Percentiles rank a stretch among this genome's conserved stretches.
Evolutionary conservation across 2,797 vertebrate species (phyloP).

Genomic region (Leptatherina wallacei): DNA sequence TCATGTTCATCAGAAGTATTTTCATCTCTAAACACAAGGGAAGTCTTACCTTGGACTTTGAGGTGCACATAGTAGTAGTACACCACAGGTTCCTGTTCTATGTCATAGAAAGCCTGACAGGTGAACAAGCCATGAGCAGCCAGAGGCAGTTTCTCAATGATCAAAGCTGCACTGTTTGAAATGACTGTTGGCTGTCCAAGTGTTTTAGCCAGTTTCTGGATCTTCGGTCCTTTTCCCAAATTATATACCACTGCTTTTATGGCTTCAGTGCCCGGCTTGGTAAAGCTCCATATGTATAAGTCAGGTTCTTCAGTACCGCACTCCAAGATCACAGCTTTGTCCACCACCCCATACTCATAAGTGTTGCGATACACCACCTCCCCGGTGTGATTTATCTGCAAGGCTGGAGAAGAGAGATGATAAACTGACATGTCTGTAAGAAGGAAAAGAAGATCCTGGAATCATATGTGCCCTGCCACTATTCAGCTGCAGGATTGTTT

Average conservation of each 20-base stretch:
- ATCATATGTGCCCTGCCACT: constrained; percentile 46
- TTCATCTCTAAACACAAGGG: not conserved
- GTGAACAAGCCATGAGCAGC: constrained; percentile 88
- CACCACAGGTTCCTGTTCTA: constrained; percentile 69
- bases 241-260: constrained; percentile 83
- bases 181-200: constrained; percentile 84
- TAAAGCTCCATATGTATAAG: constrained; percentile 91
- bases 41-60: constrained; percentile 84
- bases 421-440: constrained; percentile 22
- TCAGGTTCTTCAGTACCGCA: constrained; percentile 79
- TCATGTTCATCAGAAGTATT: not conserved
- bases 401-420: constrained; percentile 62
- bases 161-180: constrained; percentile 82
- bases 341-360: constrained; percentile 82
- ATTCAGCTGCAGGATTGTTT: constrained; percentile 69
- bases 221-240: constrained; percentile 78
- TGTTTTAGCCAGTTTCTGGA: constrained; percentile 73
- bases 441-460: constrained; percentile 54
- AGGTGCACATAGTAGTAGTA: constrained; percentile 85
- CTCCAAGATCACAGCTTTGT: constrained; percentile 82
- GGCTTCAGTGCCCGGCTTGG: constrained; percentile 74
- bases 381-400: constrained; percentile 69
- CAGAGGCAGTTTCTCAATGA: constrained; percentile 83
- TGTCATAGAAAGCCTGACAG: constrained; percentile 88
- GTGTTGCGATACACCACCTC: constrained; percentile 77